A percentile compares a stretch with the other conserved stretches of the same genome.
Evolutionary conservation across 2,113 vertebrate genomes (phyloP).

Genomic region (Montifringilla adamsi): DNA sequence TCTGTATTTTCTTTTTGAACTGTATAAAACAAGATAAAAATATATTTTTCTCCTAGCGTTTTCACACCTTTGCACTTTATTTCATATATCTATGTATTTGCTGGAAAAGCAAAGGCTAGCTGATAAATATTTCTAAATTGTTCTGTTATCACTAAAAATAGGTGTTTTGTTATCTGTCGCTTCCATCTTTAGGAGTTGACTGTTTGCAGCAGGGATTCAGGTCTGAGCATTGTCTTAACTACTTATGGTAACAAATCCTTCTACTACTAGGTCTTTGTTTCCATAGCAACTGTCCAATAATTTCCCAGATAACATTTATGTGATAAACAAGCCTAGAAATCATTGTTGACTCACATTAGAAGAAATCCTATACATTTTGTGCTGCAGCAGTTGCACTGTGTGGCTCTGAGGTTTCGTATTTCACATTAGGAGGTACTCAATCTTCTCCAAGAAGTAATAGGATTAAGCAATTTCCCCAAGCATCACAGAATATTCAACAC

Average conservation of each 20-base stretch:
- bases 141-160: constrained; percentile 55
- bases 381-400: neutral
- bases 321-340: constrained; percentile 71
- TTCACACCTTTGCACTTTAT: constrained; percentile 34
- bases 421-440: constrained; percentile 52
- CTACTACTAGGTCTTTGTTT: constrained; percentile 38
- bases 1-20: constrained; percentile 22
- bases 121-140: constrained; percentile 56
- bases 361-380: constrained; percentile 41
- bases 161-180: constrained; percentile 56
- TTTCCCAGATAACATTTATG: constrained; percentile 67
- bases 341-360: constrained; percentile 62
- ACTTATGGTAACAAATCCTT: constrained; percentile 56
- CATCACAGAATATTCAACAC: constrained; percentile 62
- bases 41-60: constrained; percentile 34
- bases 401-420: constrained; percentile 52
- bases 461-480: constrained; percentile 63
- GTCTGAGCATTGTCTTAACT: constrained; percentile 59
- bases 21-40: constrained; percentile 25
- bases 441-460: constrained; percentile 57
- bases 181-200: constrained; percentile 27
- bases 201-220: constrained; percentile 38
- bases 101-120: neutral
- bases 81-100: neutral
- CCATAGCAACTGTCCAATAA: constrained; percentile 68